Evolutionary conservation across 2,888 invertebrate genomes (phyloP).

Genomic region (Ametastegia equiseti): DNA sequence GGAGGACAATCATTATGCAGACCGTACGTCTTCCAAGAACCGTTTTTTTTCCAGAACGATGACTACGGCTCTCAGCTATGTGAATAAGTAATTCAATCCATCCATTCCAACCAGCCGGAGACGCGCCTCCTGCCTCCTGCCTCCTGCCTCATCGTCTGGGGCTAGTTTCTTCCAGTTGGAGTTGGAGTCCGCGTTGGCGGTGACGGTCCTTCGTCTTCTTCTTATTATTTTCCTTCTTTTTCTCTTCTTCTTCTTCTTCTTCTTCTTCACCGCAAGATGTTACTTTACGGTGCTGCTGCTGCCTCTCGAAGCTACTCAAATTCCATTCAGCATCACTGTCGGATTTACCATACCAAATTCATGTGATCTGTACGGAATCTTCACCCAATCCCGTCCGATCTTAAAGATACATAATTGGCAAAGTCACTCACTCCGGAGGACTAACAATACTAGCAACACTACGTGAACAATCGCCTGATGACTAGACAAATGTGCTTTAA

Average conservation of each 20-base stretch:
- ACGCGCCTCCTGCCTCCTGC: no score
- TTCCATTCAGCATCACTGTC: not conserved
- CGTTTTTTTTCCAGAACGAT: slow-evolving; percentile 28
- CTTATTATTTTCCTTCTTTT: not conserved
- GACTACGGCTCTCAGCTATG: slow-evolving; percentile 45
- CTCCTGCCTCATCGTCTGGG: slow-evolving; percentile 21
- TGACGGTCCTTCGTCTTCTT: no score
- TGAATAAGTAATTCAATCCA: slow-evolving; percentile 48
- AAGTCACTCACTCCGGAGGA: not conserved
- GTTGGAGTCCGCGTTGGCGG: slow-evolving; percentile 27
- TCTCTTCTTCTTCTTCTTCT: not conserved
- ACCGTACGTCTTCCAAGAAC: slow-evolving; percentile 19
- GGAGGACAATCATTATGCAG: slow-evolving; percentile 23
- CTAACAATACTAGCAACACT: no score
- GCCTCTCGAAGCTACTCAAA: slow-evolving; percentile 13
- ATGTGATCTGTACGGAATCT: not conserved
- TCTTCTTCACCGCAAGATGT: slow-evolving; percentile 12
- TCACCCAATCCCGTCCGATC: not conserved
- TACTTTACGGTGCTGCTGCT: not conserved
- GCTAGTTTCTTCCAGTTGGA: slow-evolving; percentile 25
- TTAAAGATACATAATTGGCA: not conserved
- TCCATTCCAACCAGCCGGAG: slow-evolving; percentile 30
- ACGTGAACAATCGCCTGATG: no score
- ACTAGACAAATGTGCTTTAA: no score
- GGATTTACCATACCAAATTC: not conserved